Evolutionary conservation across 1,140 invertebrate genomes (phyloP).

Genomic region (Brachionus rotundiformis): DNA sequence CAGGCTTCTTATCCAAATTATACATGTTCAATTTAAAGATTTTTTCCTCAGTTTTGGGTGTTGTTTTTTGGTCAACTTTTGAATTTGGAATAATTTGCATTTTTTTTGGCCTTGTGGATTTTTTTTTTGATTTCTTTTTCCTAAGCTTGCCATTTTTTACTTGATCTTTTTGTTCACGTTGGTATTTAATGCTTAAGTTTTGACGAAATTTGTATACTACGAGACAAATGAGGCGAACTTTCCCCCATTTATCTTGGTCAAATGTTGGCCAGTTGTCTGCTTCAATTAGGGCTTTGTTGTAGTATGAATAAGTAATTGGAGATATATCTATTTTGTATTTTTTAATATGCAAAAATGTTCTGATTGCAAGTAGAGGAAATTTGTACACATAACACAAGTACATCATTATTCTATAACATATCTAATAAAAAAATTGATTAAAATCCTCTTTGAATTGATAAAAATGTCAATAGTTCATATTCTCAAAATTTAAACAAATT

Average conservation of each 20-base stretch:
- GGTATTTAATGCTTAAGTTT: slow-evolving; percentile 5
- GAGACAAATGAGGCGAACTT: neutral
- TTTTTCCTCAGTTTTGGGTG: neutral
- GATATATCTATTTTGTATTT: slow-evolving; percentile 89
- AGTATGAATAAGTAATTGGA: slow-evolving; percentile 92
- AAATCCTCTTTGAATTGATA: too few species aligned
- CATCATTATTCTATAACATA: slow-evolving; percentile 97
- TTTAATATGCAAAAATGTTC: slow-evolving; percentile 91
- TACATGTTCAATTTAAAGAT: neutral
- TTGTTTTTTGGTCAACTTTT: neutral
- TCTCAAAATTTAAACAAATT: too few species aligned
- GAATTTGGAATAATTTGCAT: neutral
- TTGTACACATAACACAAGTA: slow-evolving; percentile 92
- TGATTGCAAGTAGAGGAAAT: slow-evolving; percentile 88
- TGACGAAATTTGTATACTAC: slow-evolving; percentile 10
- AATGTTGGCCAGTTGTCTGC: slow-evolving; percentile 32
- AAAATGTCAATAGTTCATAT: too few species aligned
- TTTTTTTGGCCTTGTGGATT: neutral
- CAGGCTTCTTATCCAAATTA: neutral
- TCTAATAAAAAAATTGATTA: slow-evolving; percentile 66
- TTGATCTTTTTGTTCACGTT: neutral
- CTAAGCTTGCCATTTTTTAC: neutral
- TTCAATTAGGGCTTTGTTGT: slow-evolving; percentile 65
- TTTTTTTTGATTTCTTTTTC: neutral
- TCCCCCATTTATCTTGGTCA: slow-evolving; percentile 43